These are phyloP conservation scores for Ylistrum balloti DNA, from an alignment of 1,140 invertebrate genomes.

Conservation along the genomic window DNA sequence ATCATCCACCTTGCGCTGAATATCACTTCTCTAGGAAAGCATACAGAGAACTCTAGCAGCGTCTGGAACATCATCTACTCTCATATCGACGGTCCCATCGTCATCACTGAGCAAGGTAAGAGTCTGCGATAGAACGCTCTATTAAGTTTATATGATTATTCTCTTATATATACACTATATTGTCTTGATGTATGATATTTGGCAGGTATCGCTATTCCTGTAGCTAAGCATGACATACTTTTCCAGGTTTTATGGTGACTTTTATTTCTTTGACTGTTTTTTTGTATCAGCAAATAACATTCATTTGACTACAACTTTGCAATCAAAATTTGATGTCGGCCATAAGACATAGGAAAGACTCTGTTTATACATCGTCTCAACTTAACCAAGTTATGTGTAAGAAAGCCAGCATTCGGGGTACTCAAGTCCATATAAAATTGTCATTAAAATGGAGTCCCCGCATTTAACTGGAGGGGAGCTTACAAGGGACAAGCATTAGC, in stretches of 20 bases:
- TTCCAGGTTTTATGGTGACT: neutral
- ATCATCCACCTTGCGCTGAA: constrained; percentile 5
- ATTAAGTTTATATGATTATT: neutral
- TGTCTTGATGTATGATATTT: neutral
- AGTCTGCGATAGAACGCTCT: neutral
- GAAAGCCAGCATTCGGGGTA: constrained; percentile 49
- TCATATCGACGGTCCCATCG: neutral
- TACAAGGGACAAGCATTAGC: constrained; percentile 24
- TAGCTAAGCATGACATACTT: constrained; percentile 39
- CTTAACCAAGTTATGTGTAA: constrained; percentile 42
- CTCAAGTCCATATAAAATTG: constrained; percentile 47
- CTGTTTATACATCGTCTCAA: constrained; percentile 41
- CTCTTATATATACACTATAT: neutral
- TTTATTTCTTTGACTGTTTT: constrained; percentile 36
- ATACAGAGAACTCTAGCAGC: neutral
- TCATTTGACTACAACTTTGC: constrained; percentile 44
- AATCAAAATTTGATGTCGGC: constrained; percentile 53
- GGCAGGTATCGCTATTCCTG: neutral
- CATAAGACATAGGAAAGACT: constrained; percentile 41
- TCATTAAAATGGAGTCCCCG: constrained; percentile 47
- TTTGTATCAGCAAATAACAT: constrained; percentile 40
- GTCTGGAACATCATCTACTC: neutral
- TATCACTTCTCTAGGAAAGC: neutral
- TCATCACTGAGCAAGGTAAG: neutral
- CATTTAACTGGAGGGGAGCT: constrained; percentile 37